Evolutionary conservation across 2,888 invertebrate genomes (phyloP).

Genomic region (Synergus gifuensis): DNA sequence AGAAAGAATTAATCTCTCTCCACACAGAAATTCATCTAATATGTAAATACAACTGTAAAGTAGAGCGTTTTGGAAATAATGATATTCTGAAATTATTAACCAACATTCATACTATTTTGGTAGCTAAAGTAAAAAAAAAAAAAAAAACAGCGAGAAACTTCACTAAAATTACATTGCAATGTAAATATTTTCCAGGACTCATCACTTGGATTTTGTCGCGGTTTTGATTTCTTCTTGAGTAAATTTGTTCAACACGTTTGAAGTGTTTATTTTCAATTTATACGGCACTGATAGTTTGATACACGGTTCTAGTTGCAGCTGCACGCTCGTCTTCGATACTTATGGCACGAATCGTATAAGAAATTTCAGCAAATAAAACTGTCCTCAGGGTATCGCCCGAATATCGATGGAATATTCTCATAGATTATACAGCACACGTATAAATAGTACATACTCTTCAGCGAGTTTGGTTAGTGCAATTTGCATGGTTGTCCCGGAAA

Average conservation of each 20-base stretch:
- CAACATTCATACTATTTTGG: background rate
- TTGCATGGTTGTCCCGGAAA: constrained; percentile 55
- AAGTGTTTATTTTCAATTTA: constrained; percentile 1
- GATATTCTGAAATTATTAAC: background rate
- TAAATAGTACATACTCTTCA: constrained; percentile 43
- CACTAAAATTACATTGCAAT: constrained; percentile 8
- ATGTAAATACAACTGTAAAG: background rate
- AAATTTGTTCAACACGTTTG: constrained; percentile 9
- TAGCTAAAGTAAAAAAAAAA: background rate
- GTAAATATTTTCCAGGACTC: constrained; percentile 17
- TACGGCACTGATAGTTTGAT: constrained; percentile 33
- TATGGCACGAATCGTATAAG: constrained; percentile 42
- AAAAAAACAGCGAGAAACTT: background rate
- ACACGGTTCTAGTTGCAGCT: constrained; percentile 37
- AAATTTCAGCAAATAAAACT: constrained; percentile 44
- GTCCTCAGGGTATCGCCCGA: constrained; percentile 39
- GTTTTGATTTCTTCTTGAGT: background rate
- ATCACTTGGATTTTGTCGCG: background rate
- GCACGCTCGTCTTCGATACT: constrained; percentile 49
- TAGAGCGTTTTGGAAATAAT: background rate
- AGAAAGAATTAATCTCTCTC: background rate
- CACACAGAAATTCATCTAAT: background rate
- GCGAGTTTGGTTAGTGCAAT: constrained; percentile 39
- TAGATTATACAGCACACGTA: constrained; percentile 30
- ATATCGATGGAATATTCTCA: constrained; percentile 43